A percentile compares a stretch with the other conserved stretches of the same genome.
phyloP scores from a whole-genome alignment of 2,888 invertebrate species.

The Neria commutata region DNA sequence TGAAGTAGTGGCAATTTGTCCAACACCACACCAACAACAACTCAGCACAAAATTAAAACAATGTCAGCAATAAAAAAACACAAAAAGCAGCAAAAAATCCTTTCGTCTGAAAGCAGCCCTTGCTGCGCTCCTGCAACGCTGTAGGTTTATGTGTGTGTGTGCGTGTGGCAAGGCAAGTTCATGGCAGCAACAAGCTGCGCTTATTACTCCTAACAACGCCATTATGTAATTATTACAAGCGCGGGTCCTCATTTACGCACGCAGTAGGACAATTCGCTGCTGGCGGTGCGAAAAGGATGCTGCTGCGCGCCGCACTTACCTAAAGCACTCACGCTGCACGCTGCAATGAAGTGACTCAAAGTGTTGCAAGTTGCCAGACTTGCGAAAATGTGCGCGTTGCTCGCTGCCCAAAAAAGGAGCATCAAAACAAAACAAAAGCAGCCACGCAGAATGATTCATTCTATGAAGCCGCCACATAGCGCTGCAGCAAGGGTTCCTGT shows the following conservation, averaged over 20 bases:
- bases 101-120: conserved; percentile 26
- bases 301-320: conserved; percentile 8
- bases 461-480: too few relatives aligned
- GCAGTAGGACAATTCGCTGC: conserved; percentile 1
- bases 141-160: too few relatives aligned
- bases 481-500: too few relatives aligned
- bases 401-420: not conserved
- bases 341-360: not conserved
- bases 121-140: not conserved
- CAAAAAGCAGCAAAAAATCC: conserved; percentile 35
- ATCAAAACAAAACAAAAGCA: too few relatives aligned
- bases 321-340: not conserved
- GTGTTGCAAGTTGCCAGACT: too few relatives aligned
- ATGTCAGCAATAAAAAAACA: conserved; percentile 30
- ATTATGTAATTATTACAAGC: conserved; percentile 46
- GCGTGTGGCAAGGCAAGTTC: not conserved
- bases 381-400: too few relatives aligned
- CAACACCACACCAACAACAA: conserved; percentile 34
- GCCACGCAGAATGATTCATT: too few relatives aligned
- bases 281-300: conserved; percentile 10
- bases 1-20: conserved; percentile 50
- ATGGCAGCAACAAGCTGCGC: conserved; percentile 40
- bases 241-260: not conserved
- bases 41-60: conserved; percentile 30
- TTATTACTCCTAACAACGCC: conserved; percentile 52